phyloP scores from a whole-genome alignment of 23 tunicate genomes.

The Ascidia mentula region DNA sequence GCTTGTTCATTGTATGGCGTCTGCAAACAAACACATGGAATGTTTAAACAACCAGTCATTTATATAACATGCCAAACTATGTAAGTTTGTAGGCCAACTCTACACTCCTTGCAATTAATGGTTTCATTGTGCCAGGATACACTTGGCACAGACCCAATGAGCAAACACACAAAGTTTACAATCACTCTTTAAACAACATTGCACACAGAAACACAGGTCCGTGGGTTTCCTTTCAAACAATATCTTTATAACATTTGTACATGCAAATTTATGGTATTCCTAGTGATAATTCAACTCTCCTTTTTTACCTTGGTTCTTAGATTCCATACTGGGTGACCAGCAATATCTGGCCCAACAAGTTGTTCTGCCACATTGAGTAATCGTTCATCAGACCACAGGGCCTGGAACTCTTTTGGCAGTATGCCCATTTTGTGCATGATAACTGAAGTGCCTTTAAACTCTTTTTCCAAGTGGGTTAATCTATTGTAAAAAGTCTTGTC shows the following conservation, averaged over 20 bases:
- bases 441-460: slow-evolving; percentile 78
- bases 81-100: too few relatives aligned
- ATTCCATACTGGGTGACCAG: slow-evolving; percentile 98
- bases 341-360: slow-evolving; percentile 86
- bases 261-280: too few relatives aligned
- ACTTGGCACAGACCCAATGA: too few relatives aligned
- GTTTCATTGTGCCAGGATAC: too few relatives aligned
- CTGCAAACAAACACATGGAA: slow-evolving; percentile 30
- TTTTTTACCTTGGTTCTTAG: slow-evolving; percentile 87
- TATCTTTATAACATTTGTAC: too few relatives aligned
- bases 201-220: too few relatives aligned
- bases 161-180: too few relatives aligned
- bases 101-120: too few relatives aligned
- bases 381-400: slow-evolving; percentile 70
- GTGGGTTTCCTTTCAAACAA: too few relatives aligned
- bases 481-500: slow-evolving; percentile 77
- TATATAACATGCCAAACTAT: too few relatives aligned
- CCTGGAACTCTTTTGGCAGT: slow-evolving; percentile 61
- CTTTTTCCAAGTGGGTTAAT: slow-evolving; percentile 65
- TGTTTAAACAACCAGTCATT: not conserved
- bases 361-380: slow-evolving; percentile 92
- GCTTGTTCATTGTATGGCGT: slow-evolving; percentile 85
- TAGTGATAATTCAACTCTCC: too few relatives aligned
- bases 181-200: too few relatives aligned
- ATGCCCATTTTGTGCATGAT: slow-evolving; percentile 73